phyloP scores from a whole-genome alignment of 2,113 vertebrate genomes.

The Buteo buteo region DNA sequence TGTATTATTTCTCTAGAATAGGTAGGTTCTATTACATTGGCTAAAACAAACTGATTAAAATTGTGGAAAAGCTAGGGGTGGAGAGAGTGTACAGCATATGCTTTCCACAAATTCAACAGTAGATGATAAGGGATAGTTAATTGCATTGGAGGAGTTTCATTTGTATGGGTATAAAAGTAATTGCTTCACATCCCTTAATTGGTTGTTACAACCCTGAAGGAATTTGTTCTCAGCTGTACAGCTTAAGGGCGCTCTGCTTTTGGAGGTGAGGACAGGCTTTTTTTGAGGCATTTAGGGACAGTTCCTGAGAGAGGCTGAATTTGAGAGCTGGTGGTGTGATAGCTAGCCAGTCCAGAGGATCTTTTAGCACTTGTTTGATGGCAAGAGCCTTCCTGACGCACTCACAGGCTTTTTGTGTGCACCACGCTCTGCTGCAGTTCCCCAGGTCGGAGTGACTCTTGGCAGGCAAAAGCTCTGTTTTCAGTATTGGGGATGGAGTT shows the following conservation, averaged over 20 bases:
- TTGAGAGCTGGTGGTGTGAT: not conserved
- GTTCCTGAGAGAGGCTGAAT: not conserved
- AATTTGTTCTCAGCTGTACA: not conserved
- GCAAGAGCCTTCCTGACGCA: accelerated
- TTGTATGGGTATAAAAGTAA: slow-evolving; percentile 48
- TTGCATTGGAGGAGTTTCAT: slow-evolving; percentile 49
- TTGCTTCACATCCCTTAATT: slow-evolving; percentile 48
- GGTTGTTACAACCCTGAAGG: slow-evolving; percentile 31
- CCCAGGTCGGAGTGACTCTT: accelerated
- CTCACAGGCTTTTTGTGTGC: not conserved
- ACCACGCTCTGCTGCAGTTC: not conserved
- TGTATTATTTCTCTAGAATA: slow-evolving; percentile 14
- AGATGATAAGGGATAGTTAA: slow-evolving; percentile 44
- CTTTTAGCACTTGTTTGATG: not conserved
- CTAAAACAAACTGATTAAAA: slow-evolving; percentile 35
- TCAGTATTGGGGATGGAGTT: not conserved
- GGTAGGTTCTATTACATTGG: not conserved
- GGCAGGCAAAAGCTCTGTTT: not conserved
- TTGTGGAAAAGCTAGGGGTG: not conserved
- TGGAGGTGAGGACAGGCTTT: not conserved
- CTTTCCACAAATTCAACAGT: not conserved
- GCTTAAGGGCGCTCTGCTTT: slow-evolving; percentile 20
- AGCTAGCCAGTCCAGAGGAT: accelerated
- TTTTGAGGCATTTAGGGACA: not conserved
- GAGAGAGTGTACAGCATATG: not conserved